These are phyloP conservation scores for Nasonia vitripennis DNA, from an alignment of 1,140 invertebrate genomes.

Conservation along the genomic window DNA sequence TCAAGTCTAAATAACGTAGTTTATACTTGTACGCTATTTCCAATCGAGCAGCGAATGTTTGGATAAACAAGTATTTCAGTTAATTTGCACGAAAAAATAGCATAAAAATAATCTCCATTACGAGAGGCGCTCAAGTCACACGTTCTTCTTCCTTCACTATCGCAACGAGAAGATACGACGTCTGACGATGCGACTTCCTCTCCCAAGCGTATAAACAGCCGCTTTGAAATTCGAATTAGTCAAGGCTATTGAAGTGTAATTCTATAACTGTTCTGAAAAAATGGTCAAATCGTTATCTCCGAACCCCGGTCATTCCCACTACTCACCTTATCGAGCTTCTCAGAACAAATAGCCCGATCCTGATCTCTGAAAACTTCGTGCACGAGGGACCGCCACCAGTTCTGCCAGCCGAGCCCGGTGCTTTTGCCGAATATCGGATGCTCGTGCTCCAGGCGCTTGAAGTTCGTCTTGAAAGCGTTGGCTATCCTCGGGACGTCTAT, in stretches of 20 bases:
- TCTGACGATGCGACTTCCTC: neutral
- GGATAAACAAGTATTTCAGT: no score
- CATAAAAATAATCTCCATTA: neutral
- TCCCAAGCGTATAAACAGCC: no score
- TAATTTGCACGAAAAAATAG: neutral
- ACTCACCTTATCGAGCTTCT: slow-evolving; percentile 61
- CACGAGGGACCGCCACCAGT: slow-evolving; percentile 88
- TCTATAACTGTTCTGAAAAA: neutral
- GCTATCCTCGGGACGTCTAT: slow-evolving; percentile 78
- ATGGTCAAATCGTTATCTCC: neutral
- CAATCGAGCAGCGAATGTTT: no score
- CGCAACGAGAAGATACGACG: neutral
- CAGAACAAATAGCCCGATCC: slow-evolving; percentile 52
- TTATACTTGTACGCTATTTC: no score
- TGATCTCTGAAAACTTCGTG: slow-evolving; percentile 79
- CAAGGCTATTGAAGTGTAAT: no score
- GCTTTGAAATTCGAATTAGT: no score
- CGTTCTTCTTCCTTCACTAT: no score
- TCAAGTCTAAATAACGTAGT: no score
- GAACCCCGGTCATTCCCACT: no score
- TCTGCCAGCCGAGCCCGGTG: slow-evolving; percentile 81
- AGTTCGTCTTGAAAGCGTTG: slow-evolving; percentile 80
- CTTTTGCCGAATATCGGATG: slow-evolving; percentile 89
- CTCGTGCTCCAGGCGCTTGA: slow-evolving; percentile 77
- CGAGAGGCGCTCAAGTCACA: neutral